These are phyloP conservation scores for Pseudomugil gertrudae DNA, from an alignment of 2,797 vertebrate species.

Conservation along the genomic window DNA sequence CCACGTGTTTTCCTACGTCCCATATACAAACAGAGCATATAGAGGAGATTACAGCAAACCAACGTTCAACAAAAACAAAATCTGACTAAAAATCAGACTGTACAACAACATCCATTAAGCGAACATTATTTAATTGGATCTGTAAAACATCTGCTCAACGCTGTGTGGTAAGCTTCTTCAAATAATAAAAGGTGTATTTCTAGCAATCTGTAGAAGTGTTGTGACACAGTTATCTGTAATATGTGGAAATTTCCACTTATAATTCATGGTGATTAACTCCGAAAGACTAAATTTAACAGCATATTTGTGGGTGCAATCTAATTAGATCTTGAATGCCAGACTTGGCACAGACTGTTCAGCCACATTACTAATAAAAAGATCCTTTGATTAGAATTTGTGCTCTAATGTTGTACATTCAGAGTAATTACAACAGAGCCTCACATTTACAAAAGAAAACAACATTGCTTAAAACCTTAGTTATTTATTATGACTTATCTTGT, in stretches of 20 bases:
- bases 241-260: slow-evolving; percentile 7
- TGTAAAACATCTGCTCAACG: slow-evolving; percentile 44
- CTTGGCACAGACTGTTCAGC: slow-evolving; percentile 13
- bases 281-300: slow-evolving; percentile 4
- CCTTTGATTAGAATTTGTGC: slow-evolving; percentile 4
- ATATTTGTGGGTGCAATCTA: slow-evolving; percentile 7
- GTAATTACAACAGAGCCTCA: slow-evolving; percentile 7
- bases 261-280: slow-evolving; percentile 27
- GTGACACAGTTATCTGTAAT: slow-evolving; percentile 1
- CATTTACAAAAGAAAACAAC: background rate
- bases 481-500: background rate
- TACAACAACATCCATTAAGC: slow-evolving; percentile 22
- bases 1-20: slow-evolving; percentile 30
- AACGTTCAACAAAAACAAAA: slow-evolving; percentile 15
- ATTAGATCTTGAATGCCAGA: slow-evolving; percentile 14
- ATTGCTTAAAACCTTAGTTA: background rate
- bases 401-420: background rate
- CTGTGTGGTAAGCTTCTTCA: slow-evolving; percentile 21
- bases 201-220: slow-evolving; percentile 9
- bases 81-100: background rate
- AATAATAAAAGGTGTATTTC: slow-evolving; percentile 40
- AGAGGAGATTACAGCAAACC: slow-evolving; percentile 21
- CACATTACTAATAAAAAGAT: background rate
- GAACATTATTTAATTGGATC: slow-evolving; percentile 23
- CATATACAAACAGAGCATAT: slow-evolving; percentile 19